These are phyloP conservation scores for Vireo altiloquus DNA, from an alignment of 2,113 vertebrate species.

Conservation along the genomic window DNA sequence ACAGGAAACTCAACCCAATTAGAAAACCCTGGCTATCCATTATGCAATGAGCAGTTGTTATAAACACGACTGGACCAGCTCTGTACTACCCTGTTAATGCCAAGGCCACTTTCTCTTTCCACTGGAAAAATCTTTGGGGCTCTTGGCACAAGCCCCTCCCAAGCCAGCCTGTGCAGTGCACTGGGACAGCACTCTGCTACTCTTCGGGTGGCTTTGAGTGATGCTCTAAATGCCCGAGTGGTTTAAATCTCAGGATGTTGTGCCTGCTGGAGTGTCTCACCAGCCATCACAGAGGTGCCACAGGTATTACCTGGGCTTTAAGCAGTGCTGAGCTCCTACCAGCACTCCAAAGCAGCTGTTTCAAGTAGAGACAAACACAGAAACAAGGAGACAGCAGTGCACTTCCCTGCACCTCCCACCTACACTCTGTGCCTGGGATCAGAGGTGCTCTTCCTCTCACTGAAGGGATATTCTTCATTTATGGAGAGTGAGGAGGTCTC, in stretches of 20 bases:
- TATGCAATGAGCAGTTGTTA: background rate
- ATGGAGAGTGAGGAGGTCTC: background rate
- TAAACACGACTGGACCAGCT: background rate
- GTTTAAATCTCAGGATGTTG: background rate
- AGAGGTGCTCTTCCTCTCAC: background rate
- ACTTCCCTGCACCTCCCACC: background rate
- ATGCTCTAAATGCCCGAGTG: background rate
- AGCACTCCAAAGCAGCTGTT: background rate
- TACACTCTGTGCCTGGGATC: background rate
- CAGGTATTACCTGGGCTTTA: background rate
- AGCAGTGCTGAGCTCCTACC: background rate
- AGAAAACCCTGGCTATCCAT: background rate
- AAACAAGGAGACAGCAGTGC: background rate
- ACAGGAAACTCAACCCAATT: background rate
- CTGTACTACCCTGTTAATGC: background rate
- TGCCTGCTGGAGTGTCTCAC: background rate
- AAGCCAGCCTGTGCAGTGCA: accelerated
- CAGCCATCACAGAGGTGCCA: background rate
- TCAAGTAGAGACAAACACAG: background rate
- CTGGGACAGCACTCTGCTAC: background rate
- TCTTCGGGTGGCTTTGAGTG: background rate
- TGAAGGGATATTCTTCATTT: background rate
- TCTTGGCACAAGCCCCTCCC: background rate
- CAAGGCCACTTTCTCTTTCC: background rate
- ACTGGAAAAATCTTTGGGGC: background rate